Percentiles rank a stretch among this genome's conserved stretches.
Evolutionary conservation across 2,113 vertebrate species (phyloP).

Genomic region (Genyomyrus donnyi): DNA sequence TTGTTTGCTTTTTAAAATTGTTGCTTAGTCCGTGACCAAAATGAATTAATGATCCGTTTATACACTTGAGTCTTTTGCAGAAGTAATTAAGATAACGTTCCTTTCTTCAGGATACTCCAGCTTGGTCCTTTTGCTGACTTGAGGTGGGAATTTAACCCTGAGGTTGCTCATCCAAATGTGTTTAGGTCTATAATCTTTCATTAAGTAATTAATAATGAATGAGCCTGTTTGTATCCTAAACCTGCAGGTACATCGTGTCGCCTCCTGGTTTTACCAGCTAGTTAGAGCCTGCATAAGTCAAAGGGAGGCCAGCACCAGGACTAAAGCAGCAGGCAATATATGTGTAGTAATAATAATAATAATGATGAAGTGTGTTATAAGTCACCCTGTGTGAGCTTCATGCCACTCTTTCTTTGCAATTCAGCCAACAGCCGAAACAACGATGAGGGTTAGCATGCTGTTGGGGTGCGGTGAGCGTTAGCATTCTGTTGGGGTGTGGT

Average conservation of each 20-base stretch:
- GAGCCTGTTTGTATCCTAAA: not conserved
- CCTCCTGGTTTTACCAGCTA: not conserved
- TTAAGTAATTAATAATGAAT: not conserved
- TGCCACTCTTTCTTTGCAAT: not conserved
- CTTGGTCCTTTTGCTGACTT: not conserved
- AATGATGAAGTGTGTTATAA: not conserved
- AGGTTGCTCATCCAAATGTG: not conserved
- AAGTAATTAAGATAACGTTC: not conserved
- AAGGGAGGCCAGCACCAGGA: not conserved
- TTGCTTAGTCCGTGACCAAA: not conserved
- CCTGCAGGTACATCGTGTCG: not conserved
- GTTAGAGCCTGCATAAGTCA: not conserved
- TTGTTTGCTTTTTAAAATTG: not conserved
- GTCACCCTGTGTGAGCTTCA: not conserved
- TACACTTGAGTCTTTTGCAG: not conserved
- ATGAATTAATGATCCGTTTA: not conserved
- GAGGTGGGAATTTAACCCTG: not conserved
- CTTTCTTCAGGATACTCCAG: not conserved
- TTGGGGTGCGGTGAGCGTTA: not conserved
- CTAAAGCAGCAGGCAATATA: not conserved
- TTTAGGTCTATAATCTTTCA: not conserved
- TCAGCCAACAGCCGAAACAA: not conserved
- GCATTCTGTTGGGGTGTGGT: not conserved
- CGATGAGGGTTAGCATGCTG: not conserved
- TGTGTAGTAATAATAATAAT: not conserved